phyloP scores from a whole-genome alignment of 2,113 vertebrate genomes.

The Perccottus glenii region DNA sequence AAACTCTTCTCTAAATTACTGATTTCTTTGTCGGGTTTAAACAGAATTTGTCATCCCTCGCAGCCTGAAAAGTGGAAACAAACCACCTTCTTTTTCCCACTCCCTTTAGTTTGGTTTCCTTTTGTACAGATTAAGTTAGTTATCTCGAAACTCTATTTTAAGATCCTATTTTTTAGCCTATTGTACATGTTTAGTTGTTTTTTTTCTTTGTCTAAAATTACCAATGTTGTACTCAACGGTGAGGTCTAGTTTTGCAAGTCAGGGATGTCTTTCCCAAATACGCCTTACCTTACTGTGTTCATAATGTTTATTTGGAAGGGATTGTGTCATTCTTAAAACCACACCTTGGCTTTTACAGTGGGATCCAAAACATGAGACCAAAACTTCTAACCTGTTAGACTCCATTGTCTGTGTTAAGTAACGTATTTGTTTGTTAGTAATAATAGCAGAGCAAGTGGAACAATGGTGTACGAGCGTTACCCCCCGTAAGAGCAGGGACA shows the following conservation, averaged over 20 bases:
- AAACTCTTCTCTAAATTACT: not conserved
- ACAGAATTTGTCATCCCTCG: conserved; percentile 2
- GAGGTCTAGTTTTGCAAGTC: not conserved
- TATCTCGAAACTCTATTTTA: not conserved
- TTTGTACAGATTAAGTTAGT: not conserved
- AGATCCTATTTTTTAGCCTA: no score
- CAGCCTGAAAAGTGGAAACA: conserved; percentile 38
- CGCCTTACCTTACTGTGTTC: not conserved
- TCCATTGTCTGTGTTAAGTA: conserved; percentile 34
- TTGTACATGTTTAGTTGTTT: no score
- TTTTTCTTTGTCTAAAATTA: not conserved
- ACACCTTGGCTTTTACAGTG: no score
- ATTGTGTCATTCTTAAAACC: not conserved
- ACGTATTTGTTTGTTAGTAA: conserved; percentile 54
- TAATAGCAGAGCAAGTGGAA: conserved; percentile 28
- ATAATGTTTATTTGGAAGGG: not conserved
- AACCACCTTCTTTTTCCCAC: not conserved
- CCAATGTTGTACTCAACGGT: not conserved
- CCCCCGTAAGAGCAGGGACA: conserved; percentile 62
- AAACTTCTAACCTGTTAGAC: not conserved
- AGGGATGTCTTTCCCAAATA: no score
- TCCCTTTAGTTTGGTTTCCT: conserved; percentile 25
- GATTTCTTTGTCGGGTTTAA: not conserved
- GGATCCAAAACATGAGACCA: no score
- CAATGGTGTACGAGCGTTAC: conserved; percentile 50